Percentiles rank a stretch among this genome's conserved stretches.
These are phyloP conservation scores for Hydrozoanthus gracilis DNA, from an alignment of 92 coral and sea anemone species.

Conservation along the genomic window DNA sequence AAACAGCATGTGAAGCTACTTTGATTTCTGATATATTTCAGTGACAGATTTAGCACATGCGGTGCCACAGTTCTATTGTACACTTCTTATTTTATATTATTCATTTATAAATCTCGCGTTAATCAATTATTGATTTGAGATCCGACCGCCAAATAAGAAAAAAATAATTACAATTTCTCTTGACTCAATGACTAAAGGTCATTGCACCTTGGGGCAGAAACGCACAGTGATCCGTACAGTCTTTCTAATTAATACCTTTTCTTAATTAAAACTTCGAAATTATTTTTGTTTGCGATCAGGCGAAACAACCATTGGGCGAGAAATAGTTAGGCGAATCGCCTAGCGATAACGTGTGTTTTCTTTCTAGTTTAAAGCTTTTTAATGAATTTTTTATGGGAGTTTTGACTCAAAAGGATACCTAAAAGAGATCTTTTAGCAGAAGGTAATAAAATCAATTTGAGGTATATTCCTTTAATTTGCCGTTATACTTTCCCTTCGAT, in stretches of 20 bases:
- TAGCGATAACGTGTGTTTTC: conserved; percentile 13
- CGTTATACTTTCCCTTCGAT: conserved; percentile 61
- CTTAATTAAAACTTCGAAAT: conserved; percentile 48
- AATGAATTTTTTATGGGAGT: conserved; percentile 13
- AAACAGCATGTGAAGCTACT: conserved; percentile 58
- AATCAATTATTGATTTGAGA: conserved; percentile 86
- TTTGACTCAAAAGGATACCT: conserved; percentile 24
- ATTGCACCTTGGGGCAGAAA: conserved; percentile 79
- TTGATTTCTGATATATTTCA: conserved; percentile 69
- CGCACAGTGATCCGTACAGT: conserved; percentile 33
- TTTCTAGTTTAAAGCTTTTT: neutral
- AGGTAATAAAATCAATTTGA: conserved; percentile 58
- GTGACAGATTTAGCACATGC: conserved; percentile 74
- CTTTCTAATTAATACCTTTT: conserved; percentile 41
- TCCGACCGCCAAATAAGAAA: conserved; percentile 75
- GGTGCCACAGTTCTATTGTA: conserved; percentile 82
- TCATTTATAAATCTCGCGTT: conserved; percentile 83
- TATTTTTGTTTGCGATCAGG: conserved; percentile 33
- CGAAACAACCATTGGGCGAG: conserved; percentile 12
- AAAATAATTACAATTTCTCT: conserved; percentile 72
- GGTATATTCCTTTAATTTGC: conserved; percentile 47
- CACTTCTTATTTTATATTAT: conserved; percentile 71
- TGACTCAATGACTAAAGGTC: conserved; percentile 76
- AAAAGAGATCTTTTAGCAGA: conserved; percentile 33
- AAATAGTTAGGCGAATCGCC: neutral